A percentile compares a stretch with the other conserved stretches of the same genome.
Conservation (phyloP, 1,140 invertebrate species). For the Pseudomyrmex sp. region DNA sequence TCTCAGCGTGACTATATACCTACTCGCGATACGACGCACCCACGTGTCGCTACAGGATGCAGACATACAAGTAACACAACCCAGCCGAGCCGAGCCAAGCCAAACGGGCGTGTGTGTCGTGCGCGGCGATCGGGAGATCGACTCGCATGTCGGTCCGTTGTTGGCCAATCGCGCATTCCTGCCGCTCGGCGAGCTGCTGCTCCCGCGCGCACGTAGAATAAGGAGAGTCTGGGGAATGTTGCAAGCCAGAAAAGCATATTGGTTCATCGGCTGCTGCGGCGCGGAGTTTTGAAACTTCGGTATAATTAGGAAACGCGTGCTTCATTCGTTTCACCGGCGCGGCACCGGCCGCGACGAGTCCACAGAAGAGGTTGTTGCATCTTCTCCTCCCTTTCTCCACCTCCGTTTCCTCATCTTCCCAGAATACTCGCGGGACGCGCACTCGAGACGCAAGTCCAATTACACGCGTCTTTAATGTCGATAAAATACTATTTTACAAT, state of each 20-base stretch:
- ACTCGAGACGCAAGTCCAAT: background rate
- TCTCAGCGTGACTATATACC: slow-evolving; percentile 37
- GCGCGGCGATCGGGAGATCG: slow-evolving; percentile 38
- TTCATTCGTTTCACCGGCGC: slow-evolving; percentile 63
- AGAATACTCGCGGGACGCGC: background rate
- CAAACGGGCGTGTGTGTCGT: slow-evolving; percentile 26
- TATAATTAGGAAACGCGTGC: slow-evolving; percentile 83
- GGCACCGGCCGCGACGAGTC: slow-evolving; percentile 56
- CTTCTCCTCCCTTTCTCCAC: slow-evolving; percentile 22
- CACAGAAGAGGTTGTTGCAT: slow-evolving; percentile 3
- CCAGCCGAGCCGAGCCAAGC: background rate
- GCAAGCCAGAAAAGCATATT: slow-evolving; percentile 83
- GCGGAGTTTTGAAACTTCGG: slow-evolving; percentile 80
- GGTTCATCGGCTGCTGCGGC: slow-evolving; percentile 80
- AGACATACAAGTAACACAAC: background rate
- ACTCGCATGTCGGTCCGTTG: slow-evolving; percentile 68
- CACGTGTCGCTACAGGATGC: slow-evolving; percentile 41
- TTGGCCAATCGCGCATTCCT: slow-evolving; percentile 84
- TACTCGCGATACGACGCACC: slow-evolving; percentile 55
- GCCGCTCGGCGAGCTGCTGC: slow-evolving; percentile 72
- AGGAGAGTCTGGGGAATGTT: slow-evolving; percentile 74
- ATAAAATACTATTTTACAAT: too few species aligned
- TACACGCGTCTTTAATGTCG: too few species aligned
- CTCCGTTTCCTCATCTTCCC: background rate
- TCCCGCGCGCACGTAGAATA: slow-evolving; percentile 66